Conservation (phyloP, 2,113 vertebrate genomes). For the Nesogale talazaci region DNA sequence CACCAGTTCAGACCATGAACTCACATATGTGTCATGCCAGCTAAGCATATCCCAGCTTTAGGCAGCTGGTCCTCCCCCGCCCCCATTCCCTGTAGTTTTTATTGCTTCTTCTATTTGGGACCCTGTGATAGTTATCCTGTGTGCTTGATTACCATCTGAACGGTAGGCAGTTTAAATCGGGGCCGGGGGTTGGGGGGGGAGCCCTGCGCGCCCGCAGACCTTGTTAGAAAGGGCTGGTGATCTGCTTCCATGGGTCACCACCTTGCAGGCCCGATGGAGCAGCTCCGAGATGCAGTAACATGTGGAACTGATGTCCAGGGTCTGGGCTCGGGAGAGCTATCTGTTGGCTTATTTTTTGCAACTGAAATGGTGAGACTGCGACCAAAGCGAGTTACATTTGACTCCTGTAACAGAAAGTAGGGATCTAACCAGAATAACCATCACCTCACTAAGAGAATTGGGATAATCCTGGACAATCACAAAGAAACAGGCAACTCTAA, state of each 20-base stretch:
- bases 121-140: neutral
- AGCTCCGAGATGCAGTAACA: neutral
- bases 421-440: slow-evolving; percentile 18
- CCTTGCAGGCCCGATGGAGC: neutral
- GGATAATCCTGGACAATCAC: neutral
- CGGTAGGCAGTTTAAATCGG: neutral
- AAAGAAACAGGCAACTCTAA: slow-evolving; percentile 26
- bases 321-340: neutral
- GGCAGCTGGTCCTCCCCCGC: neutral
- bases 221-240: neutral
- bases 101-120: neutral
- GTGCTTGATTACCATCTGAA: neutral
- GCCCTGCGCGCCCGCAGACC: no score
- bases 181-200: no score
- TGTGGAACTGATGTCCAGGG: neutral
- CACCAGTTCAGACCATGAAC: slow-evolving; percentile 10
- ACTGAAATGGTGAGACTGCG: neutral
- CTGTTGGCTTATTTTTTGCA: neutral
- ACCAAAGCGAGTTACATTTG: neutral
- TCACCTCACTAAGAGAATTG: slow-evolving; percentile 5
- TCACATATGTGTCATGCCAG: neutral
- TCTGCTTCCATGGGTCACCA: neutral
- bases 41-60: neutral
- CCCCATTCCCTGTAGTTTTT: neutral
- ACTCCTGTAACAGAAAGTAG: slow-evolving; percentile 10